These are phyloP conservation scores for Andricus curvator DNA, from an alignment of 2,888 invertebrate species.

Conservation along the genomic window DNA sequence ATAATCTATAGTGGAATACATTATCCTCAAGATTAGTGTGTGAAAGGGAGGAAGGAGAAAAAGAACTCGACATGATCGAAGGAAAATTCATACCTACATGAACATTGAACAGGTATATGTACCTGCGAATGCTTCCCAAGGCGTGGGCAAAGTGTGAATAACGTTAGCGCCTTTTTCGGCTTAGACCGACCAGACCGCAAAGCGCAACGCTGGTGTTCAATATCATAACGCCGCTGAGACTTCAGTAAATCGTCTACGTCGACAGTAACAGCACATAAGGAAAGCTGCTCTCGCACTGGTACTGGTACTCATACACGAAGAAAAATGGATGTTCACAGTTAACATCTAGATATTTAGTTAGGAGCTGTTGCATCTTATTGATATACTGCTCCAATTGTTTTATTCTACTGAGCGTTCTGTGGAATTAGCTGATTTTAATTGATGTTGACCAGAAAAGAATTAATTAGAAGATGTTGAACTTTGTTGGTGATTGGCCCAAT, in stretches of 20 bases:
- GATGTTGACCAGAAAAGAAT: too few species aligned
- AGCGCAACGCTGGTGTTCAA: slow-evolving; percentile 53
- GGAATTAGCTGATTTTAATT: too few species aligned
- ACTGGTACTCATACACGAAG: too few species aligned
- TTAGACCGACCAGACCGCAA: slow-evolving; percentile 43
- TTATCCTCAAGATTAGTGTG: slow-evolving; percentile 44
- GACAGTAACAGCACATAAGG: slow-evolving; percentile 47
- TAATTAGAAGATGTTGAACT: too few species aligned
- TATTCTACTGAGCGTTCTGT: too few species aligned
- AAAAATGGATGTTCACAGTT: too few species aligned
- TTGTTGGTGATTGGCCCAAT: too few species aligned
- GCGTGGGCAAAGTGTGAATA: slow-evolving; percentile 57
- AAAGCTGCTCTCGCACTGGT: background rate
- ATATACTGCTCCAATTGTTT: too few species aligned
- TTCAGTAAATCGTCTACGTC: slow-evolving; percentile 61
- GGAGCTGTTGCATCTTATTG: too few species aligned
- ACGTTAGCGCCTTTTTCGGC: slow-evolving; percentile 40
- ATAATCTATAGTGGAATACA: slow-evolving; percentile 41
- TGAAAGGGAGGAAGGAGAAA: slow-evolving; percentile 30
- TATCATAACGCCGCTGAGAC: slow-evolving; percentile 53
- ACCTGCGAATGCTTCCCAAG: slow-evolving; percentile 34
- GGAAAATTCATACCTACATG: background rate
- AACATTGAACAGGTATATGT: background rate
- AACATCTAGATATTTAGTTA: too few species aligned
- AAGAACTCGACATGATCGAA: slow-evolving; percentile 43